Evolutionary conservation across 2,797 vertebrate genomes (phyloP), one percentile per base, ranked within the genome.

Genomic region (Rhynchotus rufescens): DNA sequence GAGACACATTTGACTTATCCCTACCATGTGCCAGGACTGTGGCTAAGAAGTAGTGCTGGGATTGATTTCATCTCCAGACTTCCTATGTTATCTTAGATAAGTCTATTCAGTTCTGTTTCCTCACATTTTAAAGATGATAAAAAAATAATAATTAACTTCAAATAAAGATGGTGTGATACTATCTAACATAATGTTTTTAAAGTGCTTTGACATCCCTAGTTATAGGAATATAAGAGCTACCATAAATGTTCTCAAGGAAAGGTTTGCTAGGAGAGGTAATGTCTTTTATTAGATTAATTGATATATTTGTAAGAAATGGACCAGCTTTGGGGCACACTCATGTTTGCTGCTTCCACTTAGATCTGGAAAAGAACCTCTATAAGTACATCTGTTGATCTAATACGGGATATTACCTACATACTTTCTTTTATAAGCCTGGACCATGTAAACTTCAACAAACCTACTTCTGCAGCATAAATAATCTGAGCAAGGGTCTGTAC

Each of bases 81-180:
- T 88, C 77, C 68, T 76, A 71, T 90, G 94, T 94, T 90, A 89
- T 91, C 90, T 88, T 69, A 65, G 68, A 54, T 74, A 68, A 82
- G 82, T 56, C 85, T 82, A 72, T 88, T 93, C 67, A 89, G 73
- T 81, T 84, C 61, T 91, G 84, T 92, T 96, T 94, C 92, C 83
- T 88, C 80, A 91, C 89, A 86, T 91, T 89, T 91, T 94, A 89
- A 92, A 88, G 83, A 93, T 56, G 86, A 91, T 88, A 89, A 94
- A 96, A 96, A 94, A 81, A 81, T 59, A 87, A 94, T 92, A 94
- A 94, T 88, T 81, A 94, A 86, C 90, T 95, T 93, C 65, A 93
- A 90, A 95, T 87, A 95, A 96, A 95, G 80, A 81, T 54, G 84
- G 54, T 59, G 17, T 69, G 95, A 92, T 93, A 34, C 64, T 88